Conservation (phyloP, 1,140 invertebrate species). For the Drosophila lini region DNA sequence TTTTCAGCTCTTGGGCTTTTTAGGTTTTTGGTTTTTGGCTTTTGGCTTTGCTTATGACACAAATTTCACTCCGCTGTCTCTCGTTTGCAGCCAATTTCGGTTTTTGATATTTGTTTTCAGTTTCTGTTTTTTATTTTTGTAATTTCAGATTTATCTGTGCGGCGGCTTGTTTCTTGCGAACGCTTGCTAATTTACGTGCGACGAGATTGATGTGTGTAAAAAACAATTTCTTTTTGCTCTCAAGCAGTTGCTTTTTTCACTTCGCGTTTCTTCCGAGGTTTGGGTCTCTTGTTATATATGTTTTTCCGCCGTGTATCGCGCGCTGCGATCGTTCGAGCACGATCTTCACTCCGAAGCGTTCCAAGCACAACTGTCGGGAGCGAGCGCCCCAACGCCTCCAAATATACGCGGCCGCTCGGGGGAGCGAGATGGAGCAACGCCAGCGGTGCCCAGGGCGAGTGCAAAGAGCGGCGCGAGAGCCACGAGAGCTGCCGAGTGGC, state of each 20-base stretch:
- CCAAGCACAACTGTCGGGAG: conserved; percentile 81
- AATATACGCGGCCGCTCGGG: conserved; percentile 56
- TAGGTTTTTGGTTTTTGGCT: conserved; percentile 27
- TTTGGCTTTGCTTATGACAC: conserved; percentile 52
- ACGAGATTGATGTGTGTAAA: conserved; percentile 63
- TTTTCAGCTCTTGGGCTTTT: conserved; percentile 23
- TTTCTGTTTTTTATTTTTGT: conserved; percentile 10
- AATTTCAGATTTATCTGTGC: conserved; percentile 12
- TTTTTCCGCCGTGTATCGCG: conserved; percentile 39
- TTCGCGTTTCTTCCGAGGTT: conserved; percentile 38
- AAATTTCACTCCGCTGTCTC: conserved; percentile 73
- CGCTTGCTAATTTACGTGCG: conserved; percentile 79
- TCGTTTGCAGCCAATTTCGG: conserved; percentile 51
- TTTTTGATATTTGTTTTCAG: conserved; percentile 30
- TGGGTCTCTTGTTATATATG: conserved; percentile 17
- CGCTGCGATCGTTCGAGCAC: conserved; percentile 66
- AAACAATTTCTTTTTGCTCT: conserved; percentile 61
- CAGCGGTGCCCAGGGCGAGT: conserved; percentile 16
- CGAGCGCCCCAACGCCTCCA: conserved; percentile 59
- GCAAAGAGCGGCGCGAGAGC: conserved; percentile 51
- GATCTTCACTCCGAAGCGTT: conserved; percentile 83
- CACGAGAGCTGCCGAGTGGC: conserved; percentile 42
- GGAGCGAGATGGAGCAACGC: conserved; percentile 22
- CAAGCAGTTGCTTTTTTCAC: conserved; percentile 35
- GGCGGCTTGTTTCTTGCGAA: conserved; percentile 75